Percentiles rank a stretch among this genome's conserved stretches.
Evolutionary conservation across 2,888 invertebrate species (phyloP).

Genomic region (Lasius fuliginosus): DNA sequence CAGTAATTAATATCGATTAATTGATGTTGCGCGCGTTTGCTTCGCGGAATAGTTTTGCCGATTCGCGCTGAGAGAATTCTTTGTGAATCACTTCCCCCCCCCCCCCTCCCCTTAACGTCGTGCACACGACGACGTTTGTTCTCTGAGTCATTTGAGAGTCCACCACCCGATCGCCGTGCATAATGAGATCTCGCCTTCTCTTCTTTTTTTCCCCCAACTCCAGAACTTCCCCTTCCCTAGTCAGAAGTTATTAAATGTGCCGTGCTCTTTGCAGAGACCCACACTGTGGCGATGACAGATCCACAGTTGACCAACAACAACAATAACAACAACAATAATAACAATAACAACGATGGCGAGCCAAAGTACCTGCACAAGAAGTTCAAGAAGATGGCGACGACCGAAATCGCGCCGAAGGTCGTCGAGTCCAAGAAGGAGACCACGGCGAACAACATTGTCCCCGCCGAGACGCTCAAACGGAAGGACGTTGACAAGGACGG

Average conservation of each 20-base stretch:
- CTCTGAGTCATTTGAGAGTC: conserved; percentile 49
- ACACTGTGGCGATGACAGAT: conserved; percentile 85
- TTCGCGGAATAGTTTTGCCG: conserved; percentile 61
- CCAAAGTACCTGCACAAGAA: conserved; percentile 96
- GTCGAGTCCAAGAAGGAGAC: conserved; percentile 81
- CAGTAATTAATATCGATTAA: conserved; percentile 28
- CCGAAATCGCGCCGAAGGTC: conserved; percentile 80
- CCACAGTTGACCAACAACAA: conserved; percentile 83
- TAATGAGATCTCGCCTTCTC: conserved; percentile 21
- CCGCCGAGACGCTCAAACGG: conserved; percentile 68
- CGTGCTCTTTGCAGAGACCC: conserved; percentile 78
- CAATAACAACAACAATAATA: conserved; percentile 77
- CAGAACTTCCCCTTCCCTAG: neutral
- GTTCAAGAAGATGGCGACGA: conserved; percentile 95
- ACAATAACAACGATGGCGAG: conserved; percentile 86
- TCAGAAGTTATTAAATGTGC: conserved; percentile 38
- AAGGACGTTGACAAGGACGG: conserved; percentile 73
- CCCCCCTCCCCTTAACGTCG: neutral
- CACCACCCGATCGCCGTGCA: conserved; percentile 14
- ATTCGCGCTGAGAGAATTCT: conserved; percentile 61
- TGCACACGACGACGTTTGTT: conserved; percentile 16
- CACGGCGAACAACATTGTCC: conserved; percentile 60
- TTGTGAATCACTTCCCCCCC: conserved; percentile 61
- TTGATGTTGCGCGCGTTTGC: neutral
- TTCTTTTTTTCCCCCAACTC: conserved; percentile 2